Evolutionary conservation across 2,888 invertebrate species (phyloP), one percentile per base, ranked within the genome.

Genomic region (Leuctra nigra): DNA sequence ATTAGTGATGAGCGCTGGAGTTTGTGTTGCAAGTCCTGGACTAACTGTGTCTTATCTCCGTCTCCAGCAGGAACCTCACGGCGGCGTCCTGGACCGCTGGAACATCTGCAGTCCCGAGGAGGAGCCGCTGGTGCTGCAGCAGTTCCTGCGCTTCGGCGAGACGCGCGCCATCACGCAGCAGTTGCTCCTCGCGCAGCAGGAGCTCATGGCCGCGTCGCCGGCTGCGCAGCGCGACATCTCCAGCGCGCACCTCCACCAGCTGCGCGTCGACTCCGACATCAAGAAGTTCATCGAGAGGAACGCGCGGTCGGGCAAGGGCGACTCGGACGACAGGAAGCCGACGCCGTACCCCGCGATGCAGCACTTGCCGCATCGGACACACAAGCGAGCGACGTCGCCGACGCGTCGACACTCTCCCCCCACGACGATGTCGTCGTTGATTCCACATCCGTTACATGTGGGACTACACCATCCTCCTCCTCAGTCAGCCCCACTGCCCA

Each of bases 101-200:
- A 85, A 84, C 68, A 86, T 91, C 70, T 87, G 88, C 70, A 87
- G 86, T 66, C 80, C 84, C 68, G 88, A 92, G 71, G 93, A 94
- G 75, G 92, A 94, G 77, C 88, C 87, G 70, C 80, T 92, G 75
- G 91, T 93, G 65, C 79, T 94, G 64, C 91, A 92, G 72, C 92
- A 94, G 75, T 93, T 94, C 72, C 83, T 93, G 67, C 82, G 91
- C 67, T 89, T 92, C 68, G 88, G 88, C 68, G 91, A 91, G 77
- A 93, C 92, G 61, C 83, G 91, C 71, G 86, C 89, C 64, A 83
- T 87, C 67, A 86, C 86, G 64, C 84, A 86, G 65, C 83, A 76
- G 73, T 78, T 70, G 72, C 79, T 70, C 68, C 76, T 70, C 66
- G 80, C 73, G 56, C 62, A 65, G 53, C 61, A 64, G 44, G 64